A percentile compares a stretch with the other conserved stretches of the same genome.
Conservation (phyloP, 2,113 vertebrate genomes). For the Oceanodroma tethys region DNA sequence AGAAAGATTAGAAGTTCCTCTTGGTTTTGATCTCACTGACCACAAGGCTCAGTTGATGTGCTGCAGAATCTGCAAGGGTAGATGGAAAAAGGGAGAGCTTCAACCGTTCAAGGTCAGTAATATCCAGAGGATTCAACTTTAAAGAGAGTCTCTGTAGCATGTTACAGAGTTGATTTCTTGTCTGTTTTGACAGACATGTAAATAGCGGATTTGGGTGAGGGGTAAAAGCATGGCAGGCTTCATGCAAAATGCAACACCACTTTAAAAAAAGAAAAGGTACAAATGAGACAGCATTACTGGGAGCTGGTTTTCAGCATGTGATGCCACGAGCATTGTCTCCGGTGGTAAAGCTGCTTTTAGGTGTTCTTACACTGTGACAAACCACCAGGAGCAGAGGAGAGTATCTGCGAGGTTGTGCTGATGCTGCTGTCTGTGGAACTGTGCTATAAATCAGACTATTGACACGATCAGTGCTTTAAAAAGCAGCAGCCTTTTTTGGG, state of each 20-base stretch:
- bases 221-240: not conserved
- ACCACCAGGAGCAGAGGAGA: not conserved
- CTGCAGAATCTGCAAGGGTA: not conserved
- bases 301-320: not conserved
- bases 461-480: not conserved
- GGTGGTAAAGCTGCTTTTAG: not conserved
- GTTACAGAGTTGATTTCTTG: not conserved
- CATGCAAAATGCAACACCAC: not conserved
- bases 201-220: not conserved
- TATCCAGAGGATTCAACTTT: not conserved
- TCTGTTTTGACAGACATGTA: not conserved
- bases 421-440: not conserved
- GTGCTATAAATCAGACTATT: not conserved
- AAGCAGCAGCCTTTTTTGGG: not conserved
- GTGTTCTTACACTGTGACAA: fast-evolving
- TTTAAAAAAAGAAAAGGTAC: not conserved
- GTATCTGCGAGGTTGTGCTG: not conserved
- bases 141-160: not conserved
- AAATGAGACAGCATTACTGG: not conserved
- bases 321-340: not conserved
- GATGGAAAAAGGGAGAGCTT: not conserved
- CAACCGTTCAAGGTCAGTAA: not conserved
- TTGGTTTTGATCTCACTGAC: not conserved
- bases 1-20: not conserved
- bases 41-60: not conserved